Conservation (phyloP, 2,888 invertebrate genomes). For the Mimas tiliae region DNA sequence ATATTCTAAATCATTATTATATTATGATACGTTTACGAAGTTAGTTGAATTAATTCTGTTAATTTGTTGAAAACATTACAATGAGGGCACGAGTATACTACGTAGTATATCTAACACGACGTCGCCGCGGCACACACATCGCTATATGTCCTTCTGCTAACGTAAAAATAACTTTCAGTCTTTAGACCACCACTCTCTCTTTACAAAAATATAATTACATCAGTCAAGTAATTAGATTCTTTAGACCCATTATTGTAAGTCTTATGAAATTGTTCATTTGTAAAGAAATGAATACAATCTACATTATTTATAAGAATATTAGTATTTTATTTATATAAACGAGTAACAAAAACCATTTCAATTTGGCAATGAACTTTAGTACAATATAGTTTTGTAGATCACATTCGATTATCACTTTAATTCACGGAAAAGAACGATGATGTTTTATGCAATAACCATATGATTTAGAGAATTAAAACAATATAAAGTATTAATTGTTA, state of each 20-base stretch:
- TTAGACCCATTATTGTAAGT: neutral
- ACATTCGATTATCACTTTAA: neutral
- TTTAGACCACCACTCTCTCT: constrained; percentile 51
- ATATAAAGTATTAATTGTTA: too few species aligned
- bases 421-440: neutral
- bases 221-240: neutral
- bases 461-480: too few species aligned
- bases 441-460: too few species aligned
- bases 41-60: neutral
- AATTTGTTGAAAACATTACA: constrained; percentile 12
- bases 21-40: neutral
- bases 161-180: constrained; percentile 49
- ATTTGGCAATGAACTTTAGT: neutral
- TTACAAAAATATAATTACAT: constrained; percentile 33
- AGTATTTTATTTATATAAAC: too few species aligned
- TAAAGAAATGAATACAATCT: too few species aligned
- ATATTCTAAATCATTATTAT: constrained; percentile 3
- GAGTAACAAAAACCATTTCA: neutral
- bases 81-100: constrained; percentile 5
- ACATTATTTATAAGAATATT: too few species aligned
- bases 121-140: constrained; percentile 14
- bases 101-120: neutral
- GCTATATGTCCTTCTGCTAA: constrained; percentile 1
- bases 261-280: too few species aligned
- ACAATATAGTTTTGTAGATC: neutral